Base-by-base conservation (phyloP, 2,113 vertebrate genomes). In the Channa maculata region DNA sequence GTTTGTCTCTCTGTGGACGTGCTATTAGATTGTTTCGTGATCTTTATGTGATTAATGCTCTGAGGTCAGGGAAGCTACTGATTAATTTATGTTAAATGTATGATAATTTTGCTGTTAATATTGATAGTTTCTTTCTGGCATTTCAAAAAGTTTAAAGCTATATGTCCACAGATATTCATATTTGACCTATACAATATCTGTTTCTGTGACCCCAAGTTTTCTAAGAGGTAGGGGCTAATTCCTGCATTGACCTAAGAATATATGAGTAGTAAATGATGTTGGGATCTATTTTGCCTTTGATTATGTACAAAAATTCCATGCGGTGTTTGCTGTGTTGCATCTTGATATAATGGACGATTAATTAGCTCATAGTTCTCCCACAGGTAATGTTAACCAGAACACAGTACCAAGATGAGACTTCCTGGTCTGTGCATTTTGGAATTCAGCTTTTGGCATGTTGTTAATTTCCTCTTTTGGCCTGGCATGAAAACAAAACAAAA, bases 321-420 rank as follows among this genome's bases (percentile, higher is more conserved):
- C 69, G 65, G 24, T 24, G 24, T 24, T 24, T 71, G 63, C 71
- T 57, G 15, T 14, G 24, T 68, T 84, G 77, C 34, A 1, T 72
- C 82, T 86, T 73, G 71, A 79, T 80, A 65, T 74, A 49, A 51
- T 41, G 44, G 78, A 79, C 79, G 80, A 84, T 85, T 91, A 84
- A 86, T 88, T 89, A 81, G 69, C 63, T 80, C 59, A 39, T 64
- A 55, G 53, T 65, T 82, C 44, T 84, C 75, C 85, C 82, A 34
- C 59, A 77, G 82, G 84, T 83, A 70, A 83, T 72, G 75, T 64
- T 72, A 38, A 73, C 46, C 49, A 38, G 45, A 73, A 9, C 59
- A 48, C 64, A 55, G 75, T 24, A 63, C 59, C 68, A 75, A 61
- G 49, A 55, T 76, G 49, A 76, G 4, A 69, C 53, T 78, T 87